Base-by-base conservation (phyloP, 2,888 invertebrate genomes). In the Reticulitermes lucifugus region DNA sequence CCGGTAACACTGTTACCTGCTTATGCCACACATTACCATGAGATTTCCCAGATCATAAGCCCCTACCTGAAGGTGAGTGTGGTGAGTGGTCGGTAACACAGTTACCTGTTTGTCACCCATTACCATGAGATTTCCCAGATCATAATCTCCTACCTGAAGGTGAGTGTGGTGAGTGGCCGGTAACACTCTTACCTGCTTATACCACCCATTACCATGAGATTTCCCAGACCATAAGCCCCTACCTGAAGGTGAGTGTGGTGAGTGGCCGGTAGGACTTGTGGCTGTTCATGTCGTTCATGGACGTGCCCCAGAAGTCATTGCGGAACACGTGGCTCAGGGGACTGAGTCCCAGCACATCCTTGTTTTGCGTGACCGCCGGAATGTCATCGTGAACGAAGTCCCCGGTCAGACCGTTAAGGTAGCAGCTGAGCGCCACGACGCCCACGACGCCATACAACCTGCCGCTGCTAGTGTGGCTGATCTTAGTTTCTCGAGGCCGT, bases 231-330 rank as follows among this genome's bases (percentile, higher is more conserved):
- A 46, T 14, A 55, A 55, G 55, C 14, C 14, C 73, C 12, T 91
- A 97, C 97, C 97, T 94, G 92, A 97, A 97, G 14, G 96, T 95
- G 83, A 97, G 92, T 80, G 95, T 95, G n/a, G 96, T 96, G 87
- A 97, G 91, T 71, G 97, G 97, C 88, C 97, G 93, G 91, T 97
- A 97, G 84, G 96, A 96, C 92, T 97, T 97, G 91, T 97, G 97
- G 89, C 96, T 97, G 89, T 93, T 93, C 83, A 94, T 92, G 89
- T 96, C 95, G 25, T 94, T 93, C 96, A 97, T 96, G 60, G 96
- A 95, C 84, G 95, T 96, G n/a, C 97, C 97, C 97, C 97, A 97
- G 90, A 97, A 97, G 91, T 97, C 97, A 90, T 96, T 95, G 88
- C 92, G 92, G 89, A 96, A 94, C 88, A 96, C 92, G 88, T 93